Conservation (phyloP, 2,113 vertebrate genomes). For the Zosterops pallidus region DNA sequence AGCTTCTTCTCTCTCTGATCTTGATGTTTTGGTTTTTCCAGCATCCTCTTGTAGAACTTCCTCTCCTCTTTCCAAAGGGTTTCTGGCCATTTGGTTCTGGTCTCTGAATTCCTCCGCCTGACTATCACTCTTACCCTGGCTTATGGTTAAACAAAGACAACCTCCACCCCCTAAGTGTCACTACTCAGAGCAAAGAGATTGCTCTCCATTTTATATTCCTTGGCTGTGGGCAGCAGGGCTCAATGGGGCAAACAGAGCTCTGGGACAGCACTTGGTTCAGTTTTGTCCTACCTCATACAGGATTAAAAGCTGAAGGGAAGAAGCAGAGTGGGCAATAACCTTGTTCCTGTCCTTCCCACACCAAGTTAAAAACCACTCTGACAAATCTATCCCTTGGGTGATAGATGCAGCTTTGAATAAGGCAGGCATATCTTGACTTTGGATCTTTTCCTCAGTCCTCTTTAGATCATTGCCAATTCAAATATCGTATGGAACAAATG, state of each 20-base stretch:
- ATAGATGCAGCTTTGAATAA: background rate
- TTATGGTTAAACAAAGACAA: background rate
- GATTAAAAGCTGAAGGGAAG: background rate
- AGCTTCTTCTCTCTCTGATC: background rate
- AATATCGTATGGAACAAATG: background rate
- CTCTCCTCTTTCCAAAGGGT: background rate
- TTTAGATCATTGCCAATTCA: background rate
- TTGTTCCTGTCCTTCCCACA: background rate
- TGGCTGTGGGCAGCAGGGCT: background rate
- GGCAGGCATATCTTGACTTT: background rate
- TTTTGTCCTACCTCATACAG: rapidly evolving
- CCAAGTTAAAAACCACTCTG: rapidly evolving
- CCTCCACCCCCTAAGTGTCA: background rate
- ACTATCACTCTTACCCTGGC: background rate
- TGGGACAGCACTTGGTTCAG: rapidly evolving
- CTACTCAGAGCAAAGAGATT: background rate
- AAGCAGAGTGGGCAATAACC: background rate
- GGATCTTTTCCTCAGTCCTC: background rate
- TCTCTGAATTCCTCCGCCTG: background rate
- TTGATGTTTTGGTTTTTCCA: background rate
- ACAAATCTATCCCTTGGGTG: background rate
- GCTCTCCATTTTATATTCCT: background rate
- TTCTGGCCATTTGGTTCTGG: background rate
- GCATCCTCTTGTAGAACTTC: background rate
- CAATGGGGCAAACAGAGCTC: background rate